Percentiles rank a stretch among this genome's conserved stretches.
phyloP scores from a whole-genome alignment of 2,113 vertebrate genomes.

The Centropus unirufus region DNA sequence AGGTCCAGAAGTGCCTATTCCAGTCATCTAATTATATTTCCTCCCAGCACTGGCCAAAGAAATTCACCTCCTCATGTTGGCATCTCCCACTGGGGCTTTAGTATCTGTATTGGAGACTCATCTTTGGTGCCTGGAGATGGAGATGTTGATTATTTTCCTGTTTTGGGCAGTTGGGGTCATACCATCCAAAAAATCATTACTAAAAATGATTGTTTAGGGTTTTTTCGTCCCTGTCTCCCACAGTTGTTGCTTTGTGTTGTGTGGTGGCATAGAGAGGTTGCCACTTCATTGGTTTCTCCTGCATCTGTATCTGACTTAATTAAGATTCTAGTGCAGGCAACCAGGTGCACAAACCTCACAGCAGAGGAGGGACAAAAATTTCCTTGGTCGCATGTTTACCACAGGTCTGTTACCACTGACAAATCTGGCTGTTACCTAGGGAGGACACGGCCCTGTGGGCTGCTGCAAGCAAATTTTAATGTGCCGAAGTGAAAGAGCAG shows the following conservation, averaged over 20 bases:
- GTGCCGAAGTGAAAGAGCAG: neutral
- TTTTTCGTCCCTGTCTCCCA: neutral
- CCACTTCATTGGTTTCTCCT: neutral
- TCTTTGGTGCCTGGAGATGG: neutral
- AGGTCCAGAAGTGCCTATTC: neutral
- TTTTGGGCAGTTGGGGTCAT: neutral
- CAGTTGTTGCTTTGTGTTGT: neutral
- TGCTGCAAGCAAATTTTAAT: neutral
- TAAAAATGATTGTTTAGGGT: neutral
- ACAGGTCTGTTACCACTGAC: neutral
- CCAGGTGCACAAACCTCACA: neutral
- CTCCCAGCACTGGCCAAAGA: neutral
- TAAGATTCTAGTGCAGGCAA: neutral
- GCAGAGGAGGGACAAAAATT: neutral
- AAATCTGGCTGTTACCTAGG: neutral
- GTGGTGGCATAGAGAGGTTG: neutral
- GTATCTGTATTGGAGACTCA: neutral
- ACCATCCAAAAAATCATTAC: neutral
- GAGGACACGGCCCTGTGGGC: neutral
- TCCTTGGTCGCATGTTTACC: neutral
- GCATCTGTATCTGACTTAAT: slow-evolving; percentile 25
- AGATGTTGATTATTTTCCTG: neutral
- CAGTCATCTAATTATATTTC: neutral
- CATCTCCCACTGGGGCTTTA: neutral
- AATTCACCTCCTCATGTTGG: neutral